Evolutionary conservation across 2,888 invertebrate genomes (phyloP), one percentile per base, ranked within the genome.

Genomic region (Megamerina dolium): DNA sequence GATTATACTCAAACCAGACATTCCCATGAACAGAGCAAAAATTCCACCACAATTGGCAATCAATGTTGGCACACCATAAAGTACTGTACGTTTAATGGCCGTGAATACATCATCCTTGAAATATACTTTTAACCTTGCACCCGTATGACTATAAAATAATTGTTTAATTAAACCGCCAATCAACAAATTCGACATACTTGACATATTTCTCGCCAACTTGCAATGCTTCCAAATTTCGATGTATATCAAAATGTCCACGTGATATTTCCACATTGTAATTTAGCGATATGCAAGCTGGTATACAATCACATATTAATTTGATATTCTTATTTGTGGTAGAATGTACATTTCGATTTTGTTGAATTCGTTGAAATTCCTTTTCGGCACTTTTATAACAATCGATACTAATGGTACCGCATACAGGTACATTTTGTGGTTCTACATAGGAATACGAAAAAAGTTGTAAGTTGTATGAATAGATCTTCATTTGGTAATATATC

Each of bases 21-120:
- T 67, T 13, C 71, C 71, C 68, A 72, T 70, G 26, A 70, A 72
- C 5, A 72, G 54, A 26, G 71, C 83, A 5, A 83, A 75, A 8
- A 83, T 72, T 49, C 83, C 83, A 13, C 83, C 83, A 55, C 79
- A 80, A 64, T 82, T 82, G 18, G 82, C 82, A 29, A 83, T 73
- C 57, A 83, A 79, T 50, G 82, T 82, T 0, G 80, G 79, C 35
- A 75, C 73, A 1, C 82, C 81, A 58, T 80, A 83, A 16, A 83
- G 67, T 55, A 82, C 81, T 0, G 81, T 80, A 3, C 83, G 74
- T 35, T 79, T 77, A 6, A 80, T 80, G 1, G 82, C 79, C 36
- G 82, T 80, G 54, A 82, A 83, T 59, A 83, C 82, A 21, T 79
- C 76, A 56, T 85, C 83, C 64, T 83, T 84, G 68, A 83, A 84